Evolutionary conservation across 2,888 invertebrate species (phyloP), one percentile per base, ranked within the genome.

Genomic region (Pyrrhia umbra): DNA sequence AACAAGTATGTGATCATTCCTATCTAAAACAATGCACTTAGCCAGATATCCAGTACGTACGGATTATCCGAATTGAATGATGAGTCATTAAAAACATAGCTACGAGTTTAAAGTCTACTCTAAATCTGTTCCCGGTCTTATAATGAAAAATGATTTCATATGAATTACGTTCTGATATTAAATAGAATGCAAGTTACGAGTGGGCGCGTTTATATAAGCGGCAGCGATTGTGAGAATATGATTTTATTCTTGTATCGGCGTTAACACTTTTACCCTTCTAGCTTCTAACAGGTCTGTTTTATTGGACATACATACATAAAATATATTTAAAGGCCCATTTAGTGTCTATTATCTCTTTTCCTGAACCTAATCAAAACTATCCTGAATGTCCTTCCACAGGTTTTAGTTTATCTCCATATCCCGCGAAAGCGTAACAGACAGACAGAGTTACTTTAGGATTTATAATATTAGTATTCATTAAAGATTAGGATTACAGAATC

Each of bases 61-160:
- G 23, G 23, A 54, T 66, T 21, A 77, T 77, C 55, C 39, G 61
- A 80, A 80, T 39, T n/a, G 49, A 51, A 45, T 42, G 43, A 43
- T 80, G 77, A 77, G 0, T 77, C 77, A 77, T 65, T 56, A 60
- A 49, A 43, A 34, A 45, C 47, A 56, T 50, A 30, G 64, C 42
- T 42, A 25, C 43, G 15, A 58, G 58, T 63, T 15, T 59, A 46
- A 59, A 65, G 43, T 60, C 42, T 50, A 59, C 52, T 57, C 59
- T 61, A 58, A 77, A 77, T 77, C 78, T 58, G 75, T 66, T 63
- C 59, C 78, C 62, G 73, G 20, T 45, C 39, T 52, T 55, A 57
- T 63, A 57, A 69, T 80, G 64, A 74, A 77, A 69, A 75, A 80
- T 69, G 79, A 77, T 74, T 80, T 80, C 74, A 73, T 76, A 56